Base-by-base conservation (phyloP, 2,797 vertebrate genomes). In the Muscicapa striata region DNA sequence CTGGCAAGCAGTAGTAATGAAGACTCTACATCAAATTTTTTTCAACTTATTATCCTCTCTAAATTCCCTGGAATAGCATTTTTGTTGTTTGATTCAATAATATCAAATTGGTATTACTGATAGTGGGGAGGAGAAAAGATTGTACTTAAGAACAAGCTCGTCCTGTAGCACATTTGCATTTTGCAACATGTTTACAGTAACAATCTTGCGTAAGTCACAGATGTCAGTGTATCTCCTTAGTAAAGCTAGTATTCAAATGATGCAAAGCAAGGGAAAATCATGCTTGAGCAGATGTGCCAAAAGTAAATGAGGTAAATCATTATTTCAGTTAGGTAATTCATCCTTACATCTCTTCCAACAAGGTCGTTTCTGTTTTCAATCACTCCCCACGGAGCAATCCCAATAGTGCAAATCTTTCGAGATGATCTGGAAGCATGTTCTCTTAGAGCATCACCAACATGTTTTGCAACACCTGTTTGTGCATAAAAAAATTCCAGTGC, bases 361-460 rank as follows among this genome's bases (percentile, higher is more conserved):
- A 99, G 99, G 97, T 99, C 99, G 23, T 99, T 99, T 96, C 99
- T 98, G 98, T 99, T 99, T 98, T 99, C 99, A 94, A 99, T 99
- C 89, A 99, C 99, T 96, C 99, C 99, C 99, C 99, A 99, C 1
- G 99, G 98, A 84, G 99, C 99, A 72, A 99, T 99, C 80, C 99
- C 99, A 68, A 99, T 99, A 96, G 99, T 99, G 98, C 99, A 99
- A 98, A 99, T 99, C 97, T 99, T 99, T 97, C 99, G 98, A 89
- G 99, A 99, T 84, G 99, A 99, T 97, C 98, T 98, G 93, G 99
- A 99, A 91, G 98, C 98, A 74, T 99, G 99, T 97, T 99, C 99
- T 98, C 98, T 99, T 75, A 99, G 98, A 86, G 99, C 99, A 84
- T 99, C 99, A 45, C 99, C 99, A 84, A 99, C 99, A 96, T 99